A percentile compares a stretch with the other conserved stretches of the same genome.
These are phyloP conservation scores for Drosophila anomalata DNA, from an alignment of 2,888 invertebrate genomes.

Conservation along the genomic window DNA sequence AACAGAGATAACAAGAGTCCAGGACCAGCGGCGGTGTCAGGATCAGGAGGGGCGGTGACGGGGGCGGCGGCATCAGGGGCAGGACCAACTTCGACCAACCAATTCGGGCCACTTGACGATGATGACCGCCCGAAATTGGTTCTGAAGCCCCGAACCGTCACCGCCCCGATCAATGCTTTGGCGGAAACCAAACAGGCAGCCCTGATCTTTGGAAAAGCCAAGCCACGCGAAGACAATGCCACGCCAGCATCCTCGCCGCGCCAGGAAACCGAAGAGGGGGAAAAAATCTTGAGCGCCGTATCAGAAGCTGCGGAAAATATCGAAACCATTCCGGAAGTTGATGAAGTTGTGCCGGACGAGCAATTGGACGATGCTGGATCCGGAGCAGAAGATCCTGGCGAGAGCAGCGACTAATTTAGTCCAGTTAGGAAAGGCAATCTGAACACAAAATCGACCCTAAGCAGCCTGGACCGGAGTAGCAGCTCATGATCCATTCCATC, in stretches of 20 bases:
- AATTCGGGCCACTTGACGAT: conserved; percentile 57
- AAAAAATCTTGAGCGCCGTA: not conserved
- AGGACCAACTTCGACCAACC: conserved; percentile 15
- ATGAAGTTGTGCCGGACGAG: not conserved
- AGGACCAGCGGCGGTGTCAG: not conserved
- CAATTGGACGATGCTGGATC: not conserved
- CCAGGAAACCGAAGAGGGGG: not conserved
- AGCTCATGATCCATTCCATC: not conserved
- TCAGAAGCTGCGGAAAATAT: not conserved
- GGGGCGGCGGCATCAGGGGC: conserved; percentile 5
- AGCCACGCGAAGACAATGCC: conserved; percentile 88
- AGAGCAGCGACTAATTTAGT: conserved; percentile 9
- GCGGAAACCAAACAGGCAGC: conserved; percentile 93
- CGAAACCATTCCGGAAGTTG: not conserved
- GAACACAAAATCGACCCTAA: not conserved
- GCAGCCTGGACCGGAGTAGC: not conserved
- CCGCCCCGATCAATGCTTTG: conserved; percentile 92
- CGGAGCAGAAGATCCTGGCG: not conserved
- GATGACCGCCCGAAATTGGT: conserved; percentile 92
- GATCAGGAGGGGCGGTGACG: not conserved
- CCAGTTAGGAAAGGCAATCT: too few relatives aligned
- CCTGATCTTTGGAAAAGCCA: conserved; percentile 96
- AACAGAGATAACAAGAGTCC: conserved; percentile 4
- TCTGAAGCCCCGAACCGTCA: conserved; percentile 92
- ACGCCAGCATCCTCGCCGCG: conserved; percentile 2